Evolutionary conservation across 2,888 invertebrate species (phyloP).

Genomic region (Sphaerophoria rueppellii): DNA sequence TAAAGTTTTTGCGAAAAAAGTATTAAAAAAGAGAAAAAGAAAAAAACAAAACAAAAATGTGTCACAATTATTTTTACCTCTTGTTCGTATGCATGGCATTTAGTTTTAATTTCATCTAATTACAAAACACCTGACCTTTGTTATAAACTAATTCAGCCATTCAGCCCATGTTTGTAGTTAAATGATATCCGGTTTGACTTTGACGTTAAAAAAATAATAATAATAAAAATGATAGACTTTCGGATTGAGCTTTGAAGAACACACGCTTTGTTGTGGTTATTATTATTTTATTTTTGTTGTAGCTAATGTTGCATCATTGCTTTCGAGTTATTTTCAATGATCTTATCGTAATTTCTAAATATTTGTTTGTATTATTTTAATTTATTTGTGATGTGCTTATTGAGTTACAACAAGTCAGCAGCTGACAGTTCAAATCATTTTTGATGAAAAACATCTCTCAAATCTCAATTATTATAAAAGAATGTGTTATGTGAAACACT

Average conservation of each 20-base stretch:
- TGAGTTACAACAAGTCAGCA: too few relatives aligned
- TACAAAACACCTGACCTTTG: conserved; percentile 58
- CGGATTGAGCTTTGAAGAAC: conserved; percentile 18
- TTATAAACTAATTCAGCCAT: conserved; percentile 46
- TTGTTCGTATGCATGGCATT: not conserved
- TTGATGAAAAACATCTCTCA: too few relatives aligned
- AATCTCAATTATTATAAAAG: too few relatives aligned
- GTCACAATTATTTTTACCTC: conserved; percentile 8
- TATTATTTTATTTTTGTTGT: too few relatives aligned
- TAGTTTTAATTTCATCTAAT: conserved; percentile 39
- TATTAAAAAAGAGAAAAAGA: too few relatives aligned
- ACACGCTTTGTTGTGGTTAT: conserved; percentile 16
- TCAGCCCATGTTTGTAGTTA: conserved; percentile 50
- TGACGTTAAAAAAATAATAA: conserved; percentile 38
- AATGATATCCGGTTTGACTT: conserved; percentile 62
- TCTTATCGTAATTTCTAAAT: not conserved
- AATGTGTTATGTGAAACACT: too few relatives aligned
- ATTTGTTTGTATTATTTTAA: conserved; percentile 2
- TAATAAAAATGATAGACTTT: conserved; percentile 41
- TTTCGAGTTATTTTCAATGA: conserved; percentile 32
- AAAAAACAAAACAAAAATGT: conserved; percentile 20
- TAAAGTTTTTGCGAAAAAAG: conserved; percentile 24
- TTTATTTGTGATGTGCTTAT: not conserved
- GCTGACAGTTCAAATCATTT: too few relatives aligned
- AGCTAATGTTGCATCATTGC: conserved; percentile 33